phyloP scores from a whole-genome alignment of 2,113 vertebrate genomes.

The Phrynosoma platyrhinos region DNA sequence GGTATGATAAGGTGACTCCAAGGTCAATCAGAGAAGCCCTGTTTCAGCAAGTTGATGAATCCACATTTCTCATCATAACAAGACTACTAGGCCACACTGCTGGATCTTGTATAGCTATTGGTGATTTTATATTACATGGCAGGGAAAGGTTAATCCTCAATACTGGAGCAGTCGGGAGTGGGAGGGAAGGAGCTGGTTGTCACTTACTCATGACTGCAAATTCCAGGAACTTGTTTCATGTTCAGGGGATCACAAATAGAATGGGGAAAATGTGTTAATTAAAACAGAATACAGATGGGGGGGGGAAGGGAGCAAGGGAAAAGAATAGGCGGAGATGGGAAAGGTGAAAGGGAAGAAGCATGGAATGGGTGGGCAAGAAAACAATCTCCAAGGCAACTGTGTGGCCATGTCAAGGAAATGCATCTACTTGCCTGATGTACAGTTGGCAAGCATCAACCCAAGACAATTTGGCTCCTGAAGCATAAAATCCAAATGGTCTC shows the following conservation, averaged over 20 bases:
- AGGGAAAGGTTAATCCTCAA: conserved; percentile 27
- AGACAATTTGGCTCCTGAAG: not conserved
- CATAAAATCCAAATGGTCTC: not conserved
- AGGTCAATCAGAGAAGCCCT: not conserved
- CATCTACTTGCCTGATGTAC: too few species aligned
- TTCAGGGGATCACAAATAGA: conserved; percentile 36
- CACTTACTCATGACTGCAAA: conserved; percentile 45
- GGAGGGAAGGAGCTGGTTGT: conserved; percentile 40
- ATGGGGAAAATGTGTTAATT: conserved; percentile 35
- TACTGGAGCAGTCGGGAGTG: conserved; percentile 26
- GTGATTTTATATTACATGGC: not conserved
- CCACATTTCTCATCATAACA: not conserved
- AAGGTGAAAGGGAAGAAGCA: not conserved
- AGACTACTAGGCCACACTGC: not conserved
- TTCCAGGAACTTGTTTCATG: conserved; percentile 36
- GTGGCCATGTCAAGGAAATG: not conserved
- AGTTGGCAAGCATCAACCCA: not conserved
- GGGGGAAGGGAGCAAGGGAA: not conserved
- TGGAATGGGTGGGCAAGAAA: not conserved
- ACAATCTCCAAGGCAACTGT: not conserved
- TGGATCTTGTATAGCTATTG: not conserved
- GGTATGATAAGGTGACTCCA: not conserved
- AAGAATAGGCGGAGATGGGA: not conserved
- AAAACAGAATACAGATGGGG: conserved; percentile 23
- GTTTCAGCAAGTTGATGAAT: not conserved